Percentiles rank a stretch among this genome's conserved stretches.
Conservation (phyloP, 2,797 vertebrate genomes). For the Tadarida brasiliensis region DNA sequence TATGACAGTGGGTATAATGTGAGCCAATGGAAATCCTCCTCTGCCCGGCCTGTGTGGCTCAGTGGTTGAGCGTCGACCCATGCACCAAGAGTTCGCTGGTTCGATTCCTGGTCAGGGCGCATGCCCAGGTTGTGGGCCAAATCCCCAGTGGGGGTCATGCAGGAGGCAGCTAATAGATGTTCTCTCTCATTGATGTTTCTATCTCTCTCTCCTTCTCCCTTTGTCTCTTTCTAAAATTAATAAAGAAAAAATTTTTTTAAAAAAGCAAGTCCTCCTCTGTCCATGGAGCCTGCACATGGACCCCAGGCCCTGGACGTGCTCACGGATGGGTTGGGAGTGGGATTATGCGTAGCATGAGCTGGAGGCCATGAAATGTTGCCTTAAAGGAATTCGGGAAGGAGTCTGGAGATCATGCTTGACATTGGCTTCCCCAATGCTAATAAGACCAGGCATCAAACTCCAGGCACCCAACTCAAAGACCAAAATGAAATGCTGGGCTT, state of each 20-base stretch:
- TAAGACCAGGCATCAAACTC: neutral
- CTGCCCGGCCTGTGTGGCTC: too few relatives aligned
- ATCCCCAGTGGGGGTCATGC: too few relatives aligned
- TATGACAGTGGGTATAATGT: neutral
- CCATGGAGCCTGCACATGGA: neutral
- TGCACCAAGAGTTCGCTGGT: too few relatives aligned
- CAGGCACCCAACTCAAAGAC: too few relatives aligned
- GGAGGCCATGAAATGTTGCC: neutral
- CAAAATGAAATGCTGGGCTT: constrained; percentile 31
- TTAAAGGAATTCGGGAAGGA: neutral
- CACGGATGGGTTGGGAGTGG: neutral
- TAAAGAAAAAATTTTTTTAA: too few relatives aligned
- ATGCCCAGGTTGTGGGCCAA: too few relatives aligned
- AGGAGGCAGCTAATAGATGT: too few relatives aligned
- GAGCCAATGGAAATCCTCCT: neutral
- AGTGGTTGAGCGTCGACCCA: too few relatives aligned
- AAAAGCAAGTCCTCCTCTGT: neutral
- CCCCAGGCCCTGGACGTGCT: neutral
- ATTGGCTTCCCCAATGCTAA: neutral
- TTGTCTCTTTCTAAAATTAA: too few relatives aligned
- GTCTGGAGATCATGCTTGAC: neutral
- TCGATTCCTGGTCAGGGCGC: too few relatives aligned
- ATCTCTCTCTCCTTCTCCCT: too few relatives aligned
- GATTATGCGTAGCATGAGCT: neutral
- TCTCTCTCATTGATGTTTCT: too few relatives aligned